Conservation (phyloP, 2,888 invertebrate species). For the Ctenicera cuprea region DNA sequence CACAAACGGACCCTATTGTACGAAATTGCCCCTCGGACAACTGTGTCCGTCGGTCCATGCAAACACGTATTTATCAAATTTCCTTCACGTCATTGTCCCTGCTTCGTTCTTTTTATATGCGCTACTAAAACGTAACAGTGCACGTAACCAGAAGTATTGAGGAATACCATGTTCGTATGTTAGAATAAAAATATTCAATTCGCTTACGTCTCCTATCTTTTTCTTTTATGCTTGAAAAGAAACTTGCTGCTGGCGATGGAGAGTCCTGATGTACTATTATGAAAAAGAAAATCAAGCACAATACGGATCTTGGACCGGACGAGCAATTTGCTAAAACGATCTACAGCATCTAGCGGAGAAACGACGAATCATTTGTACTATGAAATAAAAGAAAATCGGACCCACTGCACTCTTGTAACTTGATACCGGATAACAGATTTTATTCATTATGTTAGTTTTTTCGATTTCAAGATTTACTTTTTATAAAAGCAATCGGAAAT, state of each 20-base stretch:
- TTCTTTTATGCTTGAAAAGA: slow-evolving; percentile 5
- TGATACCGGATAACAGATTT: slow-evolving; percentile 49
- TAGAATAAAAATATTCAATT: slow-evolving; percentile 5
- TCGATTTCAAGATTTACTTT: not conserved
- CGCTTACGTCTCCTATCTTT: slow-evolving; percentile 1
- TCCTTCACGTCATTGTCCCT: slow-evolving; percentile 41
- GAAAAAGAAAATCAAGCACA: slow-evolving; percentile 61
- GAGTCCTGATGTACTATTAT: slow-evolving; percentile 34
- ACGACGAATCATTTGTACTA: slow-evolving; percentile 61
- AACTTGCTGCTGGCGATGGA: slow-evolving; percentile 3
- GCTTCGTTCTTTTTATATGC: not conserved
- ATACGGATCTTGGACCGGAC: slow-evolving; percentile 61
- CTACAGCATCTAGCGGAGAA: slow-evolving; percentile 60
- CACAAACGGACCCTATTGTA: slow-evolving; percentile 56
- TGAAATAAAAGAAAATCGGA: slow-evolving; percentile 64
- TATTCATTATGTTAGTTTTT: slow-evolving; percentile 44
- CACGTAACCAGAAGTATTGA: slow-evolving; percentile 24
- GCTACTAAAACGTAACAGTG: slow-evolving; percentile 13
- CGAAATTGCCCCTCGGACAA: slow-evolving; percentile 55
- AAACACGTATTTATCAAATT: slow-evolving; percentile 52
- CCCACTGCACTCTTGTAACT: slow-evolving; percentile 59
- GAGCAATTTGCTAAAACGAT: slow-evolving; percentile 67
- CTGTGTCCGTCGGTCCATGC: slow-evolving; percentile 55
- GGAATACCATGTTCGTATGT: not conserved
- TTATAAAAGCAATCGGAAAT: slow-evolving; percentile 3